Evolutionary conservation across 2,113 vertebrate genomes (phyloP), one percentile per base, ranked within the genome.

Genomic region (Peromyscus californicus): DNA sequence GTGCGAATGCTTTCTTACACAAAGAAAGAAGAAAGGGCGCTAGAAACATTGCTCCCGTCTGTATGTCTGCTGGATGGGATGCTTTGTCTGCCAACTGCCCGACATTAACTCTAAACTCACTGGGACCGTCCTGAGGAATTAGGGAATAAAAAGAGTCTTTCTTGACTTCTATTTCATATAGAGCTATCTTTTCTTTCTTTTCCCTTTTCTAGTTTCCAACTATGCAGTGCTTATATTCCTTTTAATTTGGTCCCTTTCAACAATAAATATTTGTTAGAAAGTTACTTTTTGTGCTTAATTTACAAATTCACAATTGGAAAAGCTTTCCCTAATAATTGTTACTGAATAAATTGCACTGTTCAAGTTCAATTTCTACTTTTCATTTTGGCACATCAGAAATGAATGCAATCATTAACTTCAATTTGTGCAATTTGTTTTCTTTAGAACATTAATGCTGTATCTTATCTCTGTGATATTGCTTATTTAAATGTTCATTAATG

Each of bases 241-340:
- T 69, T 51, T 16, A n/a, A 51, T 51, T 85, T 75, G 22, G 12
- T 61, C 22, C 39, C 24, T 91, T 90, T 96, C 13, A 79, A 61
- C 31, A 96, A 80, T 22, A 84, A 91, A 89, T 84, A 79, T 78
- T 93, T 86, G 67, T 90, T 92, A 96, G 19, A 87, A 92, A 19
- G n/a, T 8, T 78, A 22, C 21, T 95, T 29, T 95, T 80, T 87
- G 72, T 90, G 19, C 65, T 95, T 86, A n/a, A 61, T 91, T 96
- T 90, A 70, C 0, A 76, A 26, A 65, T 29, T 9, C 42, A 57
- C n/a, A 94, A 22, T 39, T 78, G 75, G 61, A 83, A 87, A 97
- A 82, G 4, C 7, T 87, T 94, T 95, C 15, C 9, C 16, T 36
- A 96, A 92, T 24, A 89, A 84, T 93, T 82, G 76, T 54, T 94